A percentile compares a stretch with the other conserved stretches of the same genome.
Conservation (phyloP, 2,113 vertebrate genomes). For the Vidua macroura region DNA sequence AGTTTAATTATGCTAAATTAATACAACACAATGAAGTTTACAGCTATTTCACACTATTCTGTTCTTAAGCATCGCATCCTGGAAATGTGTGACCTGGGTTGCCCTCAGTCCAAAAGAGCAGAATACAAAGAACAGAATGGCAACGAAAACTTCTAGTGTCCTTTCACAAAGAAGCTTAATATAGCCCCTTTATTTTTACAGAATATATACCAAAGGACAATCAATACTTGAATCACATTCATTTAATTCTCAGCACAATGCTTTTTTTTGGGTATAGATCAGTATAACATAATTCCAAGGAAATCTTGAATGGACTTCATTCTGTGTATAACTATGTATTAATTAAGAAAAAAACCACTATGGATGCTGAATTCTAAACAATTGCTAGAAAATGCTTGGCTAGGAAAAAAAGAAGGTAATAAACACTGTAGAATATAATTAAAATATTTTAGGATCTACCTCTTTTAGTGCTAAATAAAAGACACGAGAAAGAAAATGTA, state of each 20-base stretch:
- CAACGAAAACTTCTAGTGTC: neutral
- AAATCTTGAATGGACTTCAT: neutral
- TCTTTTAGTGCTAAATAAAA: conserved; percentile 44
- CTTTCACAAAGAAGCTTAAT: neutral
- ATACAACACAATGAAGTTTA: neutral
- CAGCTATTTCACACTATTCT: neutral
- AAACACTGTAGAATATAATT: conserved; percentile 37
- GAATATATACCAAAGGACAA: neutral
- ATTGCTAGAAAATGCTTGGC: neutral
- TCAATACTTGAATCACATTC: neutral
- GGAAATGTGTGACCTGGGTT: neutral
- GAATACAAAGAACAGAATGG: neutral
- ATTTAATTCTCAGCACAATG: neutral
- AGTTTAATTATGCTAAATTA: neutral
- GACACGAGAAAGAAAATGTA: conserved; percentile 17
- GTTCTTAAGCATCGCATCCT: neutral
- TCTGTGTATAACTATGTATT: neutral
- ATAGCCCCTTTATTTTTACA: neutral
- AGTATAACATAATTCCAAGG: neutral
- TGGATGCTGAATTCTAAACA: neutral
- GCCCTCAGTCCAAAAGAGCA: neutral
- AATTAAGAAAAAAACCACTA: neutral
- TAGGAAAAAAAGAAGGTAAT: conserved; percentile 7
- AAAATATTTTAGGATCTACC: conserved; percentile 26
- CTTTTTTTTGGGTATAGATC: neutral